Evolutionary conservation across 2,113 vertebrate genomes (phyloP), one percentile per base, ranked within the genome.

Genomic region (Cheirogaleus medius): DNA sequence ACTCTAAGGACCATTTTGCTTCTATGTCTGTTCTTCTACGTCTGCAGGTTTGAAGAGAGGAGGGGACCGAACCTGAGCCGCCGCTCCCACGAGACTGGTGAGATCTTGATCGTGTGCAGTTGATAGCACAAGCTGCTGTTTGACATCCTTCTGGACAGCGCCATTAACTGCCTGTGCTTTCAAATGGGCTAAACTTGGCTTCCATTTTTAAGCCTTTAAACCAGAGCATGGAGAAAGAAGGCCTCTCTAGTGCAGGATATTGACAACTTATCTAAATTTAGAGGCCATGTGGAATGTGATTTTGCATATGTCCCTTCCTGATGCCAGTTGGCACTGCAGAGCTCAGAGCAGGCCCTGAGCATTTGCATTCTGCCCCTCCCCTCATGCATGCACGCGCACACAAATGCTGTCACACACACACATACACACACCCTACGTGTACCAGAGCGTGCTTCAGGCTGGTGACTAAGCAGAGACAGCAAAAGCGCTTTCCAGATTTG

Each of bases 191-290:
- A 25, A 37, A 56, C 60, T 52, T 49, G 88, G 92, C 95, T 94
- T 94, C 78, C 4, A n/a, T 47, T 90, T 93, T 64, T 95, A 95
- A 97, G 95, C 92, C 76, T 97, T 94, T 94, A 90, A 97, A 92
- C 47, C 87, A 63, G 42, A 77, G 76, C 18, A 1, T 20, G 73
- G 80, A 85, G 74, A 29, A 87, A 81, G 81, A 23, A 47, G 76
- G 84, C 42, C 85, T 47, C 76, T 81, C 54, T 39, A 17, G 87
- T 5, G 54, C 44, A n/a, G 74, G 91, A 68, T 91, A 27, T 68
- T 85, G 94, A 95, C 87, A 92, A 85, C 96, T 95, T 85, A 82
- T 69, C 91, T 88, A 90, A 95, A 95, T 97, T 78, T 94, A 93
- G 96, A 94, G 82, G 96, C 93, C 80, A 20, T 74, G 90, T 78